These are phyloP conservation scores for Hylaeus volcanicus DNA, from an alignment of 1,140 invertebrate species.

Conservation along the genomic window DNA sequence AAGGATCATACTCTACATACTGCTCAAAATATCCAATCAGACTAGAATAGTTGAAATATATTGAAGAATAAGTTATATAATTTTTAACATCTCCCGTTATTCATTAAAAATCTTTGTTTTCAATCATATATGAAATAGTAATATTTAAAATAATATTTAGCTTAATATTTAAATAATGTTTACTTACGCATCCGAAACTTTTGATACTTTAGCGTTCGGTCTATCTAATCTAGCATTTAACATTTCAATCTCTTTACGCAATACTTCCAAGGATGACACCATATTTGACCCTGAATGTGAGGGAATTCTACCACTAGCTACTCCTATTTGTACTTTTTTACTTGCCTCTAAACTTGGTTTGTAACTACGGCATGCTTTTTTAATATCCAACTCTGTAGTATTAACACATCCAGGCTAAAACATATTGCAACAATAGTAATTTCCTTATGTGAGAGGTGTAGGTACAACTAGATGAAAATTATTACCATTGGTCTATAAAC, in stretches of 20 bases:
- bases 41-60: conserved; percentile 83
- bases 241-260: conserved; percentile 84
- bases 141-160: conserved; percentile 1
- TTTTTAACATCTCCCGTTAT: neutral
- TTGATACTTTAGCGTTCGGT: conserved; percentile 96
- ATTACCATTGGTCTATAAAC: conserved; percentile 97
- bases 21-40: conserved; percentile 97
- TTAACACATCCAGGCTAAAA: conserved; percentile 97
- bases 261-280: conserved; percentile 79
- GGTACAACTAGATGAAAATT: neutral
- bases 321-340: conserved; percentile 80
- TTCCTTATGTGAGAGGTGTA: neutral
- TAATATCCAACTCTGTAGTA: conserved; percentile 98
- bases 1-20: conserved; percentile 97
- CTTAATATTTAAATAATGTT: conserved; percentile 20
- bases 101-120: neutral
- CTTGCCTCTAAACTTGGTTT: conserved; percentile 83
- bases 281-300: conserved; percentile 83
- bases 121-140: neutral
- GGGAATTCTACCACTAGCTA: conserved; percentile 82
- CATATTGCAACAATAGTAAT: neutral
- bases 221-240: conserved; percentile 91
- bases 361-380: conserved; percentile 95
- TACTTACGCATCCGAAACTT: conserved; percentile 97
- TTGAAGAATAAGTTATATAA: neutral